Evolutionary conservation across 2,113 vertebrate genomes (phyloP).

Genomic region (Glareola pratincola): DNA sequence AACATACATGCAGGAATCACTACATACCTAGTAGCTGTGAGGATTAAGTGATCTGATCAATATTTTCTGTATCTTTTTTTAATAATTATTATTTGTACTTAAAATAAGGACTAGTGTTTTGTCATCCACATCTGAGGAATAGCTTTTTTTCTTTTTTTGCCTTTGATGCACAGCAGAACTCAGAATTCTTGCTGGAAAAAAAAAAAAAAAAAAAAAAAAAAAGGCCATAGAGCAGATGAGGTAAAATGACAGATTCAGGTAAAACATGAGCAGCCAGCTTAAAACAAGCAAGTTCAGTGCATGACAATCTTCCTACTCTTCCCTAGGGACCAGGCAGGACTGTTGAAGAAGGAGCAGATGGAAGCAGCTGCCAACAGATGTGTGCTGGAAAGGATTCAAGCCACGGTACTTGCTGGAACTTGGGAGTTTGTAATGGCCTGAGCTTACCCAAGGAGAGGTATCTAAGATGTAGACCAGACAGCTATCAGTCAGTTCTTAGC

Average conservation of each 20-base stretch:
- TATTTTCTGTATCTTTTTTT: not conserved
- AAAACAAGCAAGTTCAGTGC: not conserved
- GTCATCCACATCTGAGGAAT: not conserved
- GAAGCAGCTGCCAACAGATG: slow-evolving; percentile 9
- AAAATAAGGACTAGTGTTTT: not conserved
- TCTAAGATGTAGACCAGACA: not conserved
- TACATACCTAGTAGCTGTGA: not conserved
- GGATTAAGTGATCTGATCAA: not conserved
- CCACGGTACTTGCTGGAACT: not conserved
- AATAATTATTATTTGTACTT: not conserved
- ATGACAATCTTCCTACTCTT: not conserved
- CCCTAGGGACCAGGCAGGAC: not conserved
- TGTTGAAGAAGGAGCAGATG: not conserved
- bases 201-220: not conserved
- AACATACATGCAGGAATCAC: not conserved
- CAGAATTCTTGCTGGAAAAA: not conserved
- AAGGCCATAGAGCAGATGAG: not conserved
- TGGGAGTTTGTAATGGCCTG: not conserved
- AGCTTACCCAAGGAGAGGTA: not conserved
- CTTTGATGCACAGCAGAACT: not conserved
- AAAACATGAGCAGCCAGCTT: slow-evolving; percentile 2
- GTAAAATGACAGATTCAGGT: not conserved
- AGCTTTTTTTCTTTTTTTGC: not conserved
- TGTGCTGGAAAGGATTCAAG: slow-evolving; percentile 7
- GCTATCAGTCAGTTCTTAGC: not conserved